A percentile compares a stretch with the other conserved stretches of the same genome.
Conservation (phyloP, 2,888 invertebrate species). For the Embidobia sp. region DNA sequence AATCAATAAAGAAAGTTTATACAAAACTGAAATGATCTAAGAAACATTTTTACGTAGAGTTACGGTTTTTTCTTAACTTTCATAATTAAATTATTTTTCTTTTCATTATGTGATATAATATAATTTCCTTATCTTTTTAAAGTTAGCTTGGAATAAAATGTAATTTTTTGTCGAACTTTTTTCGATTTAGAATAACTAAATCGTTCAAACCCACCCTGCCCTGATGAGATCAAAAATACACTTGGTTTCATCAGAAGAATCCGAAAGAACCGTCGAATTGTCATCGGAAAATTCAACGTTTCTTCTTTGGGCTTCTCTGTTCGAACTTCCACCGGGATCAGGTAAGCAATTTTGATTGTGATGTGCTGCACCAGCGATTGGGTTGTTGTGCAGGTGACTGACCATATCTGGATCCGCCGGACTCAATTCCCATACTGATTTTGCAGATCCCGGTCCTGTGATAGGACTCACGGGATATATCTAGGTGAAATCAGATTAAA, state of each 20-base stretch:
- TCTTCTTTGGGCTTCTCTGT: constrained; percentile 65
- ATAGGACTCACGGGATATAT: constrained; percentile 81
- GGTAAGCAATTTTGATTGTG: constrained; percentile 70
- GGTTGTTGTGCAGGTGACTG: constrained; percentile 79
- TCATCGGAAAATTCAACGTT: constrained; percentile 78
- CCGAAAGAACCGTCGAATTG: constrained; percentile 72
- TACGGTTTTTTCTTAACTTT: too few species aligned
- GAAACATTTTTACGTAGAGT: too few species aligned
- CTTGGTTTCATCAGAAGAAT: constrained; percentile 82
- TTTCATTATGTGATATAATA: too few species aligned
- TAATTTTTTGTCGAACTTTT: too few species aligned
- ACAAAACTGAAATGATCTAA: too few species aligned
- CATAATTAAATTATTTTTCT: too few species aligned
- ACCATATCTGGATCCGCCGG: constrained; percentile 81
- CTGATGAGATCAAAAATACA: constrained; percentile 93
- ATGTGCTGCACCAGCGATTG: constrained; percentile 74
- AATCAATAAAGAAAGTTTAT: too few species aligned
- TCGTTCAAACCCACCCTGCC: constrained; percentile 89
- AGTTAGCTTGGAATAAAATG: too few species aligned
- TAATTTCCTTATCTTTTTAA: too few species aligned
- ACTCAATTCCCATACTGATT: constrained; percentile 92
- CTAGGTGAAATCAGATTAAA: too few species aligned
- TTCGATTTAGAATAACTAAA: too few species aligned
- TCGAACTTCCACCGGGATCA: constrained; percentile 52
- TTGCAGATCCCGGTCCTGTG: constrained; percentile 93